phyloP scores from a whole-genome alignment of 2,797 vertebrate species.

The Pipistrellus kuhlii region DNA sequence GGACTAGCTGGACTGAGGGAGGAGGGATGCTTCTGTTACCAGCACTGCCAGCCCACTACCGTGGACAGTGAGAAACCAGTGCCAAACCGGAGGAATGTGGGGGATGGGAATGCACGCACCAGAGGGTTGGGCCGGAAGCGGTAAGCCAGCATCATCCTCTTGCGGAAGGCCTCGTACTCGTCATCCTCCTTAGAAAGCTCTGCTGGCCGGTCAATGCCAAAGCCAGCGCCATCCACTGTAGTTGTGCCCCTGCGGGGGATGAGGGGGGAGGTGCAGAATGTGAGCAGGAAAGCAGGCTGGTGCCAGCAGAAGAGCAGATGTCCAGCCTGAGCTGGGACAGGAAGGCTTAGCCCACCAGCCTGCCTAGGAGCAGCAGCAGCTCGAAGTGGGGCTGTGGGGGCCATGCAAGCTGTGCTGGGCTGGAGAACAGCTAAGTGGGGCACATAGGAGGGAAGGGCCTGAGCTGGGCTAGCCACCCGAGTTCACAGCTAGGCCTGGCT shows the following conservation, averaged over 20 bases:
- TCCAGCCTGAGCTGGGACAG: background rate
- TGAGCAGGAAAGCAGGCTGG: background rate
- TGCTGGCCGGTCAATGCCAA: slow-evolving; percentile 95
- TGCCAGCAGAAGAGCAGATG: too few species aligned
- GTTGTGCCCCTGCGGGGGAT: slow-evolving; percentile 90
- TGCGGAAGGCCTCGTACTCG: slow-evolving; percentile 97
- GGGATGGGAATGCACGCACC: slow-evolving; percentile 84
- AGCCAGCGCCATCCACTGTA: slow-evolving; percentile 93
- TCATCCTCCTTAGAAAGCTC: slow-evolving; percentile 94
- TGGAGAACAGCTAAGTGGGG: background rate
- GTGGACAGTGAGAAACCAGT: background rate
- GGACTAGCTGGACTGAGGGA: background rate
- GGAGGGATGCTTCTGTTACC: background rate
- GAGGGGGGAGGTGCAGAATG: fast-evolving
- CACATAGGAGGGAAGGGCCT: background rate
- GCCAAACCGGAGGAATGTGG: fast-evolving
- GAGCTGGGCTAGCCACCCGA: background rate
- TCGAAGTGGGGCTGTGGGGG: background rate
- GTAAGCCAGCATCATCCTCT: slow-evolving; percentile 99
- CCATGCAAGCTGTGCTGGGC: background rate
- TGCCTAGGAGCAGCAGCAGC: background rate
- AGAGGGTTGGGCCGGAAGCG: slow-evolving; percentile 97
- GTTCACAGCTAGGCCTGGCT: background rate
- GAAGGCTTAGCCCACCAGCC: background rate
- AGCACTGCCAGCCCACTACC: background rate